Base-by-base conservation (phyloP, 2,888 invertebrate genomes). In the Harpalus rufipes region DNA sequence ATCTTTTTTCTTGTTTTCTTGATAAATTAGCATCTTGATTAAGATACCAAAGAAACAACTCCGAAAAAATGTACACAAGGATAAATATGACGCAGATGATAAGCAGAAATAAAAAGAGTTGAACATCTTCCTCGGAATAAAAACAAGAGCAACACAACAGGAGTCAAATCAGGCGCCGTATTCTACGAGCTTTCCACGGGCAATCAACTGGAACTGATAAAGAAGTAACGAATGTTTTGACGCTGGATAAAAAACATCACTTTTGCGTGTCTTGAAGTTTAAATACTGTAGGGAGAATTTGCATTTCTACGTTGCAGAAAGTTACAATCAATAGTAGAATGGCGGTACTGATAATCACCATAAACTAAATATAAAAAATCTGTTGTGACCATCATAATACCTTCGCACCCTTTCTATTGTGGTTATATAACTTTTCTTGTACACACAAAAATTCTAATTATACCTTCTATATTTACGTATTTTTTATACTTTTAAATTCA, bases 191-290 rank as follows among this genome's bases (percentile, higher is more conserved):
- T 68, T 68, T 68, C 32, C 14, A 68, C 14, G 16, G 68, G 68
- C 39, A 68, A 68, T 68, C 68, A 68, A 25, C 39, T 68, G 68
- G 68, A 68, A 68, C n/a, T 68, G 68, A 68, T 68, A 68, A 68
- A 39, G 68, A 68, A 68, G 68, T 65, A 65, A 65, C 65, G 65
- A 68, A 68, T 68, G 39, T 68, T 68, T 68, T 68, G 68, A 68
- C 68, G 32, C 39, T 39, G 14, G 39, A 68, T 39, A 63, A 68
- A 14, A 68, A 39, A 41, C 41, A 68, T 32, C 68, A n/a, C 39
- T 39, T 68, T 25, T 68, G 32, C n/a, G 14, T 51, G 44, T 51
- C 44, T 51, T 51, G 44, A 8, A 51, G 44, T 51, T 51, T 51
- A 51, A 51, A 32, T 32, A 32, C 32, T 5, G 32, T 3, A 32